Percentiles rank a stretch among this genome's conserved stretches.
Evolutionary conservation across 2,888 invertebrate species (phyloP).

Genomic region (Tachina grossa): DNA sequence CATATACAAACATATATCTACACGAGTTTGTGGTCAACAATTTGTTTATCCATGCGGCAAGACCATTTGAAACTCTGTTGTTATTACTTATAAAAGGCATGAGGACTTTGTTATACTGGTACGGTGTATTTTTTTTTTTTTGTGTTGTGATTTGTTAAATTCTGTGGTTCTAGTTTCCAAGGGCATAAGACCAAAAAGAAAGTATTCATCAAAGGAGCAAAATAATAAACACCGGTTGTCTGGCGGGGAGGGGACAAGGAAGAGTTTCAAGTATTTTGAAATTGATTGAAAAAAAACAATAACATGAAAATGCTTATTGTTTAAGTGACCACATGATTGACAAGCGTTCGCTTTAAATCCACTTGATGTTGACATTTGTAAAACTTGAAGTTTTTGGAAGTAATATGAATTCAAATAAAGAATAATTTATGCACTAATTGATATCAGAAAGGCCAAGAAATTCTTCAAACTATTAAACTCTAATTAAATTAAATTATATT

Average conservation of each 20-base stretch:
- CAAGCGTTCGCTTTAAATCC: conserved; percentile 61
- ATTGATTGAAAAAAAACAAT: background rate
- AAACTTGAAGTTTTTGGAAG: conserved; percentile 37
- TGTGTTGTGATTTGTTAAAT: conserved; percentile 53
- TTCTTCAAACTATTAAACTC: background rate
- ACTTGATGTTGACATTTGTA: conserved; percentile 65
- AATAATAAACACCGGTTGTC: background rate
- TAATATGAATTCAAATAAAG: conserved; percentile 45
- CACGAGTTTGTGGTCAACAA: conserved; percentile 35
- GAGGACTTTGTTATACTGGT: background rate
- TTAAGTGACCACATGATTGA: conserved; percentile 60
- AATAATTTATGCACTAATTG: conserved; percentile 8
- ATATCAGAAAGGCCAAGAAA: background rate
- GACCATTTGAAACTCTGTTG: conserved; percentile 47
- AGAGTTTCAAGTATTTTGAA: background rate
- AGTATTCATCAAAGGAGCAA: background rate
- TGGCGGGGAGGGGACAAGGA: background rate
- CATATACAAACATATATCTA: background rate
- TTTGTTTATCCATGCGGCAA: conserved; percentile 37
- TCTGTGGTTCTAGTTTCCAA: conserved; percentile 57
- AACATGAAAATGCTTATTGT: conserved; percentile 29
- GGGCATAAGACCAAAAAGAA: background rate
- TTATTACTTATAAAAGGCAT: conserved; percentile 30
- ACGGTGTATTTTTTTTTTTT: background rate
- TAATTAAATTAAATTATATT: background rate